These are phyloP conservation scores for Drosophila funebris DNA, from an alignment of 1,140 invertebrate species.

Conservation along the genomic window DNA sequence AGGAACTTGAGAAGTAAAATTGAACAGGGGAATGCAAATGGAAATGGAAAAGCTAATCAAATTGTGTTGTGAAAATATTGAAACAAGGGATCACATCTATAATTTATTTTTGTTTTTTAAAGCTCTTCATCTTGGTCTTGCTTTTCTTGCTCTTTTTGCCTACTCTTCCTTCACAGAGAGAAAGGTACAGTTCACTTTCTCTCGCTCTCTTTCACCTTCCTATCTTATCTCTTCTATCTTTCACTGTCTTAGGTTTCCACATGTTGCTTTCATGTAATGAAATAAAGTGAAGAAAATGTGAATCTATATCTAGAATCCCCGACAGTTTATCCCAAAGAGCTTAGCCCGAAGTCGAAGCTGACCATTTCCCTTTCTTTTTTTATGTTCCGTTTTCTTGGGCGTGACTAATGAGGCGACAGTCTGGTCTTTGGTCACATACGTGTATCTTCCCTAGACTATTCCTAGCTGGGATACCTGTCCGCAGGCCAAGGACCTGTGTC, in stretches of 20 bases:
- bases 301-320: constrained; percentile 7
- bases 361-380: too few species aligned
- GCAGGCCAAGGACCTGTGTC: constrained; percentile 15
- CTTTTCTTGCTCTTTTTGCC: too few species aligned
- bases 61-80: too few species aligned
- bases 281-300: constrained; percentile 1
- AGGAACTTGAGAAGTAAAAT: not conserved
- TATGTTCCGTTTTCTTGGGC: not conserved
- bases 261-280: constrained; percentile 1
- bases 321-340: not conserved
- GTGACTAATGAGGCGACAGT: constrained; percentile 56
- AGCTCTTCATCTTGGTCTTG: not conserved
- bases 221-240: not conserved
- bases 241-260: not conserved
- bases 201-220: not conserved
- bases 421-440: constrained; percentile 1
- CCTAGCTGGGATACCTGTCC: not conserved
- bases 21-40: not conserved
- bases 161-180: too few species aligned
- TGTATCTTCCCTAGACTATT: not conserved
- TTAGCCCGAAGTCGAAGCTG: not conserved
- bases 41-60: too few species aligned
- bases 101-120: not conserved
- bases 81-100: not conserved
- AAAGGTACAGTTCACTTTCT: too few species aligned